A percentile compares a stretch with the other conserved stretches of the same genome.
These are phyloP conservation scores for Ditula angustiorana DNA, from an alignment of 2,888 invertebrate genomes.

Conservation along the genomic window DNA sequence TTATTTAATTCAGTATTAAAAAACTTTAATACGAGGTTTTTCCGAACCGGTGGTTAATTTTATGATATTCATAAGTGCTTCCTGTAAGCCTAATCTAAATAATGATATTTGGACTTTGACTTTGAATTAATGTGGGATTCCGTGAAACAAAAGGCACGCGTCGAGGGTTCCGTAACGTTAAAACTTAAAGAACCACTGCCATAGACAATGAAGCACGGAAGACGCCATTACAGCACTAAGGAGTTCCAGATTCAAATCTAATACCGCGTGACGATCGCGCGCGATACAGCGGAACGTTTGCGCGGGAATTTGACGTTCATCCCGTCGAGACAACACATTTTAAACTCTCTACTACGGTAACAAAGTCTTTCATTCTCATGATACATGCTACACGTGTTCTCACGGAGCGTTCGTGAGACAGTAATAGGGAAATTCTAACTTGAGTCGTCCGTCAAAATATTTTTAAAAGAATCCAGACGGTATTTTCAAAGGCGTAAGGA, in stretches of 20 bases:
- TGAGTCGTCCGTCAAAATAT: conserved; percentile 39
- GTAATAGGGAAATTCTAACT: conserved; percentile 49
- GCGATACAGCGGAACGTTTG: conserved; percentile 62
- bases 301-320: conserved; percentile 54
- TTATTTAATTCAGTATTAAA: too few relatives aligned
- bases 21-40: too few relatives aligned
- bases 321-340: conserved; percentile 18
- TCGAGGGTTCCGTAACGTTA: neutral
- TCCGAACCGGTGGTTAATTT: too few relatives aligned
- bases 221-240: conserved; percentile 71
- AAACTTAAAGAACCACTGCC: neutral
- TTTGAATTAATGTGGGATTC: neutral
- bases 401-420: conserved; percentile 56
- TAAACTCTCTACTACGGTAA: conserved; percentile 2
- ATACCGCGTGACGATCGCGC: conserved; percentile 75
- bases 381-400: conserved; percentile 52
- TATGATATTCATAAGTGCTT: too few relatives aligned
- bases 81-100: too few relatives aligned
- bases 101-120: too few relatives aligned
- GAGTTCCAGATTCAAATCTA: conserved; percentile 79
- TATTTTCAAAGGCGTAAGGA: conserved; percentile 41
- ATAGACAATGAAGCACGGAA: conserved; percentile 55
- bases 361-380: conserved; percentile 21
- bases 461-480: conserved; percentile 46
- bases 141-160: neutral